A percentile compares a stretch with the other conserved stretches of the same genome.
Evolutionary conservation across 2,888 invertebrate genomes (phyloP).

Genomic region (Drosophila emarginata): DNA sequence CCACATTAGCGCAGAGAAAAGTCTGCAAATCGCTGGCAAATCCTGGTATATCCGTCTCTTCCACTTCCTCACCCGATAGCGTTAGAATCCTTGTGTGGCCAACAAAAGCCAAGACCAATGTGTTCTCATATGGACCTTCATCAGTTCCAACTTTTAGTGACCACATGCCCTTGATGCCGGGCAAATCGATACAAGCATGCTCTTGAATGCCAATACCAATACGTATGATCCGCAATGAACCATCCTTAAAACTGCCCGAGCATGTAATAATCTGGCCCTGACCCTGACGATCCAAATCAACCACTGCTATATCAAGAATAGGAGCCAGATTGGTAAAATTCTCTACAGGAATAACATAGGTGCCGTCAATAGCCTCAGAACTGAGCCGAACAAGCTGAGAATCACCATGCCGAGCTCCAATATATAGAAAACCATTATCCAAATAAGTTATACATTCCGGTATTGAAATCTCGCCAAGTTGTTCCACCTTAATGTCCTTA

Average conservation of each 20-base stretch:
- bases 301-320: slow-evolving; percentile 98
- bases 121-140: slow-evolving; percentile 89
- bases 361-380: slow-evolving; percentile 92
- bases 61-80: slow-evolving; percentile 97
- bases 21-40: slow-evolving; percentile 96
- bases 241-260: slow-evolving; percentile 98
- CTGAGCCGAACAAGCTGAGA: slow-evolving; percentile 96
- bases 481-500: slow-evolving; percentile 96
- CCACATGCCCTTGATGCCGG: slow-evolving; percentile 99
- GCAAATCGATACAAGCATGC: slow-evolving; percentile 97
- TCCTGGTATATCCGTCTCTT: slow-evolving; percentile 97
- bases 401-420: slow-evolving; percentile 98
- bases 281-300: slow-evolving; percentile 97
- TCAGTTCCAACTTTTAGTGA: slow-evolving; percentile 89
- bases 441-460: slow-evolving; percentile 99
- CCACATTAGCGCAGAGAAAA: slow-evolving; percentile 96
- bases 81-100: slow-evolving; percentile 96
- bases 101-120: slow-evolving; percentile 96
- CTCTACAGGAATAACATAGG: slow-evolving; percentile 97
- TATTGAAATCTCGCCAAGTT: slow-evolving; percentile 94
- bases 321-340: slow-evolving; percentile 98
- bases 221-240: slow-evolving; percentile 95
- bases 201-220: slow-evolving; percentile 99
- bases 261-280: slow-evolving; percentile 99
- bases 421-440: slow-evolving; percentile 98